Base-by-base conservation (phyloP, 2,888 invertebrate genomes). In the Scelioninae gen. 2 region DNA sequence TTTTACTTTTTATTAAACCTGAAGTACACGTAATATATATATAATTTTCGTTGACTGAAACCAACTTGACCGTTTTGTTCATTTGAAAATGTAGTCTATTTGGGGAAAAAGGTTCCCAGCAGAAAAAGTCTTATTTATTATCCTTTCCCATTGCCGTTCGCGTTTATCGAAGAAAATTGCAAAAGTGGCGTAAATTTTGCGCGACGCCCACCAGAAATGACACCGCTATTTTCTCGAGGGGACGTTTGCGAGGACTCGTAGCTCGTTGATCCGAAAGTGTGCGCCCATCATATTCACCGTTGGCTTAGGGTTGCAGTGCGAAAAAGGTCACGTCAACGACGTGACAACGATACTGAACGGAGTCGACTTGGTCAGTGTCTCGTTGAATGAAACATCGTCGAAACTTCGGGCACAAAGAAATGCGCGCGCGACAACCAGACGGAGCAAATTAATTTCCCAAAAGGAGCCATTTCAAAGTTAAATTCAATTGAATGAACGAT, bases 321-420 rank as follows among this genome's bases (percentile, higher is more conserved):
- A 60, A 60, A 74, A 72, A 69, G 67, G 69, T 75, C 69, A 61
- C 61, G 48, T 72, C 65, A 63, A 57, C 71, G 60, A 71, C 74
- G 70, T 63, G 67, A 67, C 67, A 45, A 63, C 41, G 67, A 71
- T 68, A 73, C 73, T 28, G 10, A 73, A 58, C 22, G 37, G 19
- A 53, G 25, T 19, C 68, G 33, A 39, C 60, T 50, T 73, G 69
- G 70, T 74, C 74, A 65, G 67, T 61, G 45, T 43, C 22, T 45
- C 18, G 11, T 6, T 28, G 9, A 67, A 28, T 33, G 16, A 10
- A 43, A 16, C 18, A 52, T 31, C 37, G 7, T 9, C 19, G 45
- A 28, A 33, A 53, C 22, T 16, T 25, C 31, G 50, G 11, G 31
- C 2, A 41, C 10, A 19, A 50, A 61, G n/a, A 50, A 28, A 7